Conservation (phyloP, 2,797 vertebrate species). For the Bucorvus abyssinicus region DNA sequence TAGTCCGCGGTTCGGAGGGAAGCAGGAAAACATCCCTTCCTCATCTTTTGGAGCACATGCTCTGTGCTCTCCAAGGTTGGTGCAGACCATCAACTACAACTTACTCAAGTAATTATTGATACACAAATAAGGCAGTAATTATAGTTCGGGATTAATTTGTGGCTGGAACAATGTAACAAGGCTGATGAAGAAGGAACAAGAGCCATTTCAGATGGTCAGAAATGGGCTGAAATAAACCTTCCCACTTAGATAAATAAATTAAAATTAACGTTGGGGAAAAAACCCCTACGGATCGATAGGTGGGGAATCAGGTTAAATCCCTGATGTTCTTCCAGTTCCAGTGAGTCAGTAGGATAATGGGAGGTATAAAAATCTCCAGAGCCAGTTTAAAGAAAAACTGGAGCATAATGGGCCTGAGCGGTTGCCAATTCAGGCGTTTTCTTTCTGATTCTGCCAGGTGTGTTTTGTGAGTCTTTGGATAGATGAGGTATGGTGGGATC, state of each 20-base stretch:
- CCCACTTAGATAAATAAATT: neutral
- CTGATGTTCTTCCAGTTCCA: neutral
- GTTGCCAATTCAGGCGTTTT: neutral
- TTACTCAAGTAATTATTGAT: neutral
- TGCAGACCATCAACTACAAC: neutral
- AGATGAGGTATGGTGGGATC: neutral
- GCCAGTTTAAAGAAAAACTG: neutral
- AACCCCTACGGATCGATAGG: rapidly evolving
- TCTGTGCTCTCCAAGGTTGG: neutral
- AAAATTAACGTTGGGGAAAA: neutral
- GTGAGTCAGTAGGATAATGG: neutral
- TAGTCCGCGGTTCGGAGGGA: neutral
- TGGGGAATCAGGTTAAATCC: neutral
- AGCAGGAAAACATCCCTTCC: neutral
- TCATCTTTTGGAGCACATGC: neutral
- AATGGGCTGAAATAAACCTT: neutral
- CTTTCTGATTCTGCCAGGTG: neutral
- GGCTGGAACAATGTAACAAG: neutral
- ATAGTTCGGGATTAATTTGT: neutral
- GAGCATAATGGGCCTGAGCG: neutral
- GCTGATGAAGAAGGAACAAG: neutral
- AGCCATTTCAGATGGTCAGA: too few species aligned
- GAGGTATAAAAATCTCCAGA: neutral
- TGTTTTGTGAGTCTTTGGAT: neutral
- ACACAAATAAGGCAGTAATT: neutral